Conservation (phyloP, 2,113 vertebrate genomes). For the Onychorhynchus coronatus region DNA sequence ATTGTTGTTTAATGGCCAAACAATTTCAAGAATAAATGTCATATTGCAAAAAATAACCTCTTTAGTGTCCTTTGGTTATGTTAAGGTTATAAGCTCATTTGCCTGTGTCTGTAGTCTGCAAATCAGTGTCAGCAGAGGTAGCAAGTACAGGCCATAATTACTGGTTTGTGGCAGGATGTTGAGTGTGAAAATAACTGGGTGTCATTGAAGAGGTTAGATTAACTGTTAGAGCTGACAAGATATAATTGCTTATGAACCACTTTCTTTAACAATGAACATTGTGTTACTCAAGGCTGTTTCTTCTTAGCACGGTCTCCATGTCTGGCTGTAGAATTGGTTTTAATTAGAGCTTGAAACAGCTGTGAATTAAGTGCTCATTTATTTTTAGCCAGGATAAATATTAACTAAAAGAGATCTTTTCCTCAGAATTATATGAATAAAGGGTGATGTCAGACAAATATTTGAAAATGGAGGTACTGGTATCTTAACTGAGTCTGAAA, state of each 20-base stretch:
- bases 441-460: constrained; percentile 12
- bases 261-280: constrained; percentile 51
- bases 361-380: constrained; percentile 11
- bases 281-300: constrained; percentile 33
- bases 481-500: neutral
- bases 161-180: constrained; percentile 45
- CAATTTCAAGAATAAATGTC: constrained; percentile 53
- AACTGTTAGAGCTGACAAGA: constrained; percentile 72
- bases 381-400: constrained; percentile 41
- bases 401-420: constrained; percentile 12
- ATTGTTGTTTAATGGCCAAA: constrained; percentile 25
- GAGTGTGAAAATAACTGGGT: constrained; percentile 73
- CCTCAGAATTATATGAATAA: neutral
- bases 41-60: constrained; percentile 36
- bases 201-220: constrained; percentile 73
- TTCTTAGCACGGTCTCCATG: constrained; percentile 10
- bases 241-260: constrained; percentile 72
- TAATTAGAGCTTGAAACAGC: constrained; percentile 55
- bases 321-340: constrained; percentile 40
- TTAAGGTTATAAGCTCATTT: constrained; percentile 56
- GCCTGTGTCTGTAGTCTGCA: constrained; percentile 36
- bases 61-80: constrained; percentile 35
- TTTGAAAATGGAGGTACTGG: neutral
- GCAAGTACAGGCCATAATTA: constrained; percentile 59
- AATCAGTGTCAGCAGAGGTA: neutral